Percentiles rank a stretch among this genome's conserved stretches.
These are phyloP conservation scores for Megaceryle maxima DNA, from an alignment of 2,113 vertebrate genomes.

Conservation along the genomic window DNA sequence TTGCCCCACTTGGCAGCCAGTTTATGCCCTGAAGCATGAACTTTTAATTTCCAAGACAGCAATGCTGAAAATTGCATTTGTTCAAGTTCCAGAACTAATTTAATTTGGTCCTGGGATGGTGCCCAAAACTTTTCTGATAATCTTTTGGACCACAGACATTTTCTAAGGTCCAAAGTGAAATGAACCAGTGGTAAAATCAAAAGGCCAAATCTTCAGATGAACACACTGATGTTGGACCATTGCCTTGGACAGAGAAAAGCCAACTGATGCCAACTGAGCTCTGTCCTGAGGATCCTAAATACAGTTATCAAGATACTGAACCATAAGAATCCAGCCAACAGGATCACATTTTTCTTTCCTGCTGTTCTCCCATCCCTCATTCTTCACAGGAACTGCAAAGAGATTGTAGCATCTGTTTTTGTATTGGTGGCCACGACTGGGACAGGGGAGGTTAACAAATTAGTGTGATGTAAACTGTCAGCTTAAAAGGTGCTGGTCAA, in stretches of 20 bases:
- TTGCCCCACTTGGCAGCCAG: neutral
- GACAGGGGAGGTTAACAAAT: neutral
- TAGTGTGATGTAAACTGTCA: neutral
- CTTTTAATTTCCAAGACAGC: slow-evolving; percentile 43
- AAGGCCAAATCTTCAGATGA: neutral
- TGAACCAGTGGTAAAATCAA: neutral
- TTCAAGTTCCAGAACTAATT: slow-evolving; percentile 39
- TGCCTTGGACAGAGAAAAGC: neutral
- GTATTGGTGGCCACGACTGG: neutral
- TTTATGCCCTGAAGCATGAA: slow-evolving; percentile 43
- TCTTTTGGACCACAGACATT: neutral
- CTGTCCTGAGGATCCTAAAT: neutral
- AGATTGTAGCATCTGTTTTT: neutral
- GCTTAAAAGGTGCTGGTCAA: neutral
- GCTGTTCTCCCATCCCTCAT: neutral
- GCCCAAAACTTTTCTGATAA: slow-evolving; percentile 4
- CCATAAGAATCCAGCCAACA: neutral
- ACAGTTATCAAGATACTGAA: neutral
- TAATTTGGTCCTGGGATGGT: slow-evolving; percentile 11
- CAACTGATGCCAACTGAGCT: neutral
- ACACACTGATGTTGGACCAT: neutral
- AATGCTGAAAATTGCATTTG: slow-evolving; percentile 36
- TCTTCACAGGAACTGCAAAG: neutral
- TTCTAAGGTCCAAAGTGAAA: slow-evolving; percentile 12
- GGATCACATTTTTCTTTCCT: neutral